A percentile compares a stretch with the other conserved stretches of the same genome.
Conservation (phyloP, 2,888 invertebrate species). For the Alentia gelatinosa region DNA sequence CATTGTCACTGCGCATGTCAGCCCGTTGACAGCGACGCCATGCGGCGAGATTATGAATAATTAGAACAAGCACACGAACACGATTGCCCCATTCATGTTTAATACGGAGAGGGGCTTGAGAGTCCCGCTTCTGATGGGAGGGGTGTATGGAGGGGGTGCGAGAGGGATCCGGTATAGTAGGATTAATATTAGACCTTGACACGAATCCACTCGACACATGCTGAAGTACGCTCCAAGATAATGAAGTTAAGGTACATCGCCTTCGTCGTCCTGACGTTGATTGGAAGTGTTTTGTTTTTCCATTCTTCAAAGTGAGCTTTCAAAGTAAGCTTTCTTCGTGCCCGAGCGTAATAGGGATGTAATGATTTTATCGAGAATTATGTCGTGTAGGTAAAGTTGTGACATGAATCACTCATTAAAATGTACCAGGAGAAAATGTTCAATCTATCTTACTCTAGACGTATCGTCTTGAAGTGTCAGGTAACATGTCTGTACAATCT, state of each 20-base stretch:
- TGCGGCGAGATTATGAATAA: constrained; percentile 18
- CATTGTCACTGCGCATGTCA: constrained; percentile 42
- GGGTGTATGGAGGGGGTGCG: not conserved
- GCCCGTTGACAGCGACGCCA: not conserved
- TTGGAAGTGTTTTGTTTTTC: not conserved
- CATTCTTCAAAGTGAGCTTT: not conserved
- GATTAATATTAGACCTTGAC: not conserved
- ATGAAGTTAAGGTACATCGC: not conserved
- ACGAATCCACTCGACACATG: not conserved
- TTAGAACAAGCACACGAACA: constrained; percentile 15
- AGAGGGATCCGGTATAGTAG: not conserved
- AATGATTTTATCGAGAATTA: not conserved
- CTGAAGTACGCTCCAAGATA: not conserved
- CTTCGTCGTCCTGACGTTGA: not conserved
- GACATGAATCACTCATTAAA: not conserved
- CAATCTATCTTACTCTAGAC: too few species aligned
- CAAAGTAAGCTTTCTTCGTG: not conserved
- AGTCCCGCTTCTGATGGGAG: not conserved
- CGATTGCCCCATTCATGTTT: constrained; percentile 37
- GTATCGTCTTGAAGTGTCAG: too few species aligned
- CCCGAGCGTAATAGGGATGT: not conserved
- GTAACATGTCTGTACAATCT: too few species aligned
- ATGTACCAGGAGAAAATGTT: not conserved
- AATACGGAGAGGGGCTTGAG: not conserved
- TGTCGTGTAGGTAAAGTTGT: not conserved